phyloP scores from a whole-genome alignment of 1,140 invertebrate genomes.

The Eciton burchellii region DNA sequence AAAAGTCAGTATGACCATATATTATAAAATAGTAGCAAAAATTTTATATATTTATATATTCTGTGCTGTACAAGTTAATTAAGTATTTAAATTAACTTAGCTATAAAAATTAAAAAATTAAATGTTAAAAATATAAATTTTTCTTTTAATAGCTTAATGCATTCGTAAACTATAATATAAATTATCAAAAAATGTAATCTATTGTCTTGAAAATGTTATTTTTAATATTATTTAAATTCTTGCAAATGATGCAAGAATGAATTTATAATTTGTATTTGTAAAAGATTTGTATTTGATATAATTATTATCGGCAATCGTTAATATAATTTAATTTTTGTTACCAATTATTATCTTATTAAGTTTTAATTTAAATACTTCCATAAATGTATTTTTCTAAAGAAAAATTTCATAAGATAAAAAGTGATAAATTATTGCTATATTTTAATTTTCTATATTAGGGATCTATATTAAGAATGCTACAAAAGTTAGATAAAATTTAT shows the following conservation, averaged over 20 bases:
- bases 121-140: slow-evolving; percentile 11
- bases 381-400: slow-evolving; percentile 3
- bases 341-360: neutral
- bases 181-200: neutral
- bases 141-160: neutral
- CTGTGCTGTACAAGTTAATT: neutral
- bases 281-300: neutral
- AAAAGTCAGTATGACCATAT: slow-evolving; percentile 16
- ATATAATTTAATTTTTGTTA: slow-evolving; percentile 9
- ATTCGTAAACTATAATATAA: neutral
- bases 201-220: slow-evolving; percentile 6
- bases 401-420: neutral
- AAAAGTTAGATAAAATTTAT: neutral
- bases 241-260: neutral
- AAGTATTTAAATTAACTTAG: too few species aligned
- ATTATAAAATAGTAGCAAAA: neutral
- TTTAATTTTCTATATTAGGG: slow-evolving; percentile 1
- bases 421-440: neutral
- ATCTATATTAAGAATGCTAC: neutral
- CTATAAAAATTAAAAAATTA: slow-evolving; percentile 24
- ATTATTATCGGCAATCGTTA: neutral
- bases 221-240: slow-evolving; percentile 15
- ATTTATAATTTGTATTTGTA: slow-evolving; percentile 8
- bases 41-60: slow-evolving; percentile 16
- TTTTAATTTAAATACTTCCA: neutral